phyloP scores from a whole-genome alignment of 2,797 vertebrate genomes.

The Lateolabrax maculatus region DNA sequence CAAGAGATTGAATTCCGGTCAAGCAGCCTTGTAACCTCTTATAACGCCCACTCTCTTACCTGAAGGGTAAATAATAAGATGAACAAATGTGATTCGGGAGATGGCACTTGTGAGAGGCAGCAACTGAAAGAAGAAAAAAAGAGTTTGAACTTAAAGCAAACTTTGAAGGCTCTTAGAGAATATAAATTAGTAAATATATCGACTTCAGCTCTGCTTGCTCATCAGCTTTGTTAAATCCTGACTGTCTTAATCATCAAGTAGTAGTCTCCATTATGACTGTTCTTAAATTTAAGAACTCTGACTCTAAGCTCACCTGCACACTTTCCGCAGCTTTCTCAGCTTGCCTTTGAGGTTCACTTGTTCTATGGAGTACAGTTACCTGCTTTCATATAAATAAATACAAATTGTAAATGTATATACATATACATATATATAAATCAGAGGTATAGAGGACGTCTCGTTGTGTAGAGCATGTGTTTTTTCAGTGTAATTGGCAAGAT shows the following conservation, averaged over 20 bases:
- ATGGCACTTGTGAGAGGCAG: neutral
- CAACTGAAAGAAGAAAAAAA: neutral
- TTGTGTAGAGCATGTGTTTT: constrained; percentile 24
- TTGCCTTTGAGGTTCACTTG: neutral
- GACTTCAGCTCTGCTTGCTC: neutral
- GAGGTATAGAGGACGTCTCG: neutral
- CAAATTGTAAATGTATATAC: too few species aligned
- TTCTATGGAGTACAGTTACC: too few species aligned
- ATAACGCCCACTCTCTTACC: neutral
- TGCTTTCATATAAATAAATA: neutral
- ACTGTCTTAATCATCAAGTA: neutral
- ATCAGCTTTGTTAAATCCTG: constrained; percentile 1
- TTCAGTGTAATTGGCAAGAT: neutral
- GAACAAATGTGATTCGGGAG: neutral
- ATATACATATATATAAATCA: neutral
- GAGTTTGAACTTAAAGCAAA: constrained; percentile 4
- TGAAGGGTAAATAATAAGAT: neutral
- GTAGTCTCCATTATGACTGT: neutral
- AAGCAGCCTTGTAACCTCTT: neutral
- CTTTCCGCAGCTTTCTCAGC: neutral
- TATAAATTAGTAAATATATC: constrained; percentile 1
- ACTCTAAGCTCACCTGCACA: neutral
- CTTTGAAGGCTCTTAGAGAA: neutral
- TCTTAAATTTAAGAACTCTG: neutral
- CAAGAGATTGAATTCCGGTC: neutral